These are phyloP conservation scores for Coelopa frigida DNA, from an alignment of 1,140 invertebrate species.

Conservation along the genomic window DNA sequence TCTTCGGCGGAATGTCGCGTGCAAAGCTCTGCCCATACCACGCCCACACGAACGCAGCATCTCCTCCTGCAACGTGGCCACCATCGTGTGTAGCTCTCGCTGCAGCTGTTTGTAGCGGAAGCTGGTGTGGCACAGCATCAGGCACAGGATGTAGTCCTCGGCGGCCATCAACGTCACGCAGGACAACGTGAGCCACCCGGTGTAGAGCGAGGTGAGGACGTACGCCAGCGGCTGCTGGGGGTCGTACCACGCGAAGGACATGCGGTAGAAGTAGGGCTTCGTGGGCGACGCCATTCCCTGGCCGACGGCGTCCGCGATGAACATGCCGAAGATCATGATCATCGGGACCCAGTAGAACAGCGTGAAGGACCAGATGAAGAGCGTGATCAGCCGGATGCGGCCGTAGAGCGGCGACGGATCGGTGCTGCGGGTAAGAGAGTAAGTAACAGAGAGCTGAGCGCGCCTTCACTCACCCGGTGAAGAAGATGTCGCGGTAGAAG, in stretches of 20 bases:
- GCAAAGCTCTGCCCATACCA: slow-evolving; percentile 3
- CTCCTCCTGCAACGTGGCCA: no score
- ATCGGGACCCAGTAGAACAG: slow-evolving; percentile 7
- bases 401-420: no score
- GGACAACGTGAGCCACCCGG: slow-evolving; percentile 5
- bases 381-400: not conserved
- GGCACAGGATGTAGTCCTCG: slow-evolving; percentile 7
- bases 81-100: not conserved
- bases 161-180: slow-evolving; percentile 3
- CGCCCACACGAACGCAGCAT: no score
- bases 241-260: slow-evolving; percentile 11
- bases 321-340: not conserved
- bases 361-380: not conserved
- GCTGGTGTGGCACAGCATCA: slow-evolving; percentile 10
- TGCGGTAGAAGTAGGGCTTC: slow-evolving; percentile 11
- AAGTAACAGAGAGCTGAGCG: no score
- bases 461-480: not conserved
- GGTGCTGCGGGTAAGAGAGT: no score
- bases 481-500: slow-evolving; percentile 10
- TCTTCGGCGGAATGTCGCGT: slow-evolving; percentile 6
- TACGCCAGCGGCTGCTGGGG: slow-evolving; percentile 7
- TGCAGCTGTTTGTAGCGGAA: slow-evolving; percentile 9
- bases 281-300: not conserved
- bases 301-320: not conserved
- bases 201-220: slow-evolving; percentile 9